Evolutionary conservation across 2,113 vertebrate genomes (phyloP).

Genomic region (Echinops telfairi): DNA sequence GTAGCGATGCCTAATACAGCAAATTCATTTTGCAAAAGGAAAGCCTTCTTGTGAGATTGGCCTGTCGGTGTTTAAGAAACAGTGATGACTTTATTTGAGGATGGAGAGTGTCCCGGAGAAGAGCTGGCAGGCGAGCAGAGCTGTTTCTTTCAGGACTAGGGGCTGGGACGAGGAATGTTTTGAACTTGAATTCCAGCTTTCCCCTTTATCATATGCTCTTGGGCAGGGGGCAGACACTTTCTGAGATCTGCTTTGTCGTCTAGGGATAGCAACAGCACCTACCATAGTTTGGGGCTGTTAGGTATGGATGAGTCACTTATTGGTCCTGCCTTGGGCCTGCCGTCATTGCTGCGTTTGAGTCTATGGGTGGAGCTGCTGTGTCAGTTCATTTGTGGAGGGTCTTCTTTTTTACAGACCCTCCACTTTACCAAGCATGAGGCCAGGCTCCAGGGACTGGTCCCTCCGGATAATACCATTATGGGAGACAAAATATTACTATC

Average conservation of each 20-base stretch:
- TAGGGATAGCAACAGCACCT: background rate
- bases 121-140: background rate
- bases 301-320: background rate
- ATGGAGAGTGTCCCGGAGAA: background rate
- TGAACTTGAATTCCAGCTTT: background rate
- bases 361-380: too few species aligned
- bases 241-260: background rate
- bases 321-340: too few species aligned
- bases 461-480: too few species aligned
- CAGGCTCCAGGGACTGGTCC: too few species aligned
- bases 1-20: background rate
- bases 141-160: too few species aligned
- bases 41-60: background rate
- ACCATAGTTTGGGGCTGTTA: too few species aligned
- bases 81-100: background rate
- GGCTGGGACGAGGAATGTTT: background rate
- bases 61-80: background rate
- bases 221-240: background rate
- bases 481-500: too few species aligned
- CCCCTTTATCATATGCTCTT: background rate
- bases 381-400: too few species aligned
- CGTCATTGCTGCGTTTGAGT: too few species aligned
- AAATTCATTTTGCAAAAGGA: constrained; percentile 12
- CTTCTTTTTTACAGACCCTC: too few species aligned
- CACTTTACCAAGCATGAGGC: too few species aligned